Conservation (phyloP, 2,113 vertebrate species). For the Crotalus helleri region DNA sequence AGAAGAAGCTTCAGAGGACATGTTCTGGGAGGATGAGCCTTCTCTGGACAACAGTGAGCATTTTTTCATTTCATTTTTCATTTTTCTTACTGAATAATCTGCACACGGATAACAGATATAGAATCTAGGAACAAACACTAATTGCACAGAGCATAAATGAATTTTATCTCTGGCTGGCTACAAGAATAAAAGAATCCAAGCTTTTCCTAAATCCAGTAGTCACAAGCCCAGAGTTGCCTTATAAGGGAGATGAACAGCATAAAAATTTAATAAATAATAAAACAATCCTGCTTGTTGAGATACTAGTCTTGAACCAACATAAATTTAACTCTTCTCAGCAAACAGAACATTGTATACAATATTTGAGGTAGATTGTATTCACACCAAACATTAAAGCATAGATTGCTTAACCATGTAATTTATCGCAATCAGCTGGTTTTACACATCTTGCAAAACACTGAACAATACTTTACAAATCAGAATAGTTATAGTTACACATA, state of each 20-base stretch:
- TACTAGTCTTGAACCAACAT: not conserved
- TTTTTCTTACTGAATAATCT: not conserved
- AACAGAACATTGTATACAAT: not conserved
- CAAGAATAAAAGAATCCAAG: not conserved
- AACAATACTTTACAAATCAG: not conserved
- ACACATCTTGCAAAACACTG: not conserved
- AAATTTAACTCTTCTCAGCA: not conserved
- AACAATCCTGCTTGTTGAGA: not conserved
- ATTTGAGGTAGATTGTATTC: not conserved
- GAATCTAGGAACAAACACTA: not conserved
- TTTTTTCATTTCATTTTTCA: not conserved
- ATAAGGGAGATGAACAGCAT: not conserved
- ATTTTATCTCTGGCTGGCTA: not conserved
- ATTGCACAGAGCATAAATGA: not conserved
- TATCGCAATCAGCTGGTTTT: not conserved
- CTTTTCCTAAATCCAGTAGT: not conserved
- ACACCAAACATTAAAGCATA: not conserved
- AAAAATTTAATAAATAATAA: not conserved
- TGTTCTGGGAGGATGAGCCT: not conserved
- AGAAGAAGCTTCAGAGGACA: not conserved
- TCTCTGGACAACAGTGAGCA: not conserved
- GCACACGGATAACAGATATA: not conserved
- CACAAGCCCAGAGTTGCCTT: not conserved
- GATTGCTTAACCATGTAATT: not conserved
- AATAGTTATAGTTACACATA: not conserved